Evolutionary conservation across 2,797 vertebrate genomes (phyloP), one percentile per base, ranked within the genome.

Genomic region (Cryptoblepharus egeriae): DNA sequence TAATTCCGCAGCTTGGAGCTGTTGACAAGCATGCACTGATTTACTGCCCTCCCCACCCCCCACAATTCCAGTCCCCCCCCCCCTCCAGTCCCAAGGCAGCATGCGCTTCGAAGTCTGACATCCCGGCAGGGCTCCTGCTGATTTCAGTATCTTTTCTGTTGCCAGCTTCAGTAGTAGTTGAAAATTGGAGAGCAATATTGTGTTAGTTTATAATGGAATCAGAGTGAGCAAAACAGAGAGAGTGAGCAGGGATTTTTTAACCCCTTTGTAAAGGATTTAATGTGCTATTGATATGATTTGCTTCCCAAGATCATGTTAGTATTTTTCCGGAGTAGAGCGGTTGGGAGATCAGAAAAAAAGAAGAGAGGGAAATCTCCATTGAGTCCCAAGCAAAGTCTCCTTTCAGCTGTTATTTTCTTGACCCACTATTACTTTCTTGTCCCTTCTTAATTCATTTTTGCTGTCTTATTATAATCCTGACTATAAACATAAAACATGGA

Each of bases 1-100:
- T 97, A 96, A 97, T 97, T 98, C 96, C 92, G 96, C 95, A 94
- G 97, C 96, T 97, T 96, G 92, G 96, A 95, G 97, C 97, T 97
- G 97, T 98, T 99, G 98, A 99, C 98, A 99, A 97, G 97, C 97
- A 94, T 96, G 97, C 96, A 96, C 97, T 99, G 98, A 99, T 99
- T 99, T 99, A 99, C 96, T 98, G 97, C 96, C 93, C 97, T 79
- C 68, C 61, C 52, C 52, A 39, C 52, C 70, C 52, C 39, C 69
- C 37, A 20, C 24, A 58, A 16, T 55, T 1, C 95, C 81, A 16
- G 39, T 1, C 95, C 81, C 71, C 80, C 91, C 16, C 81, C 76
- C 80, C 91, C 16, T 52, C 35, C 88, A 82, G 88, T 93, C 94
- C 92, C 93, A 95, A 93, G 85, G 88, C 93, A 90, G 92, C 88